Evolutionary conservation across 2,113 vertebrate genomes (phyloP), one percentile per base, ranked within the genome.

Genomic region (Chlorodrepanis virens): DNA sequence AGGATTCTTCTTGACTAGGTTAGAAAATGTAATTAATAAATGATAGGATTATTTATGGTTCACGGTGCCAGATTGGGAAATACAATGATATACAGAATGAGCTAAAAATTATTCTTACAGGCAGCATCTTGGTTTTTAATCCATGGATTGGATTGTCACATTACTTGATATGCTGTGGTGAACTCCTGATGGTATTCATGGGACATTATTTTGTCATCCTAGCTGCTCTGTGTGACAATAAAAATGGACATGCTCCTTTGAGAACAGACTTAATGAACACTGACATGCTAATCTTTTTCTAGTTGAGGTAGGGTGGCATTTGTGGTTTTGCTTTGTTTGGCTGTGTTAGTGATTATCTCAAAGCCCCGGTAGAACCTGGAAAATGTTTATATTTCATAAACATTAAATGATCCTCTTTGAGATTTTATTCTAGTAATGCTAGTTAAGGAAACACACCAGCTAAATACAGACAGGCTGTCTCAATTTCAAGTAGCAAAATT

Each of bases 41-140:
- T 98, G 96, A 97, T 97, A 97, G 98, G 97, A 98, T 98, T 98
- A 98, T 98, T 98, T 98, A 98, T 98, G 98, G 98, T 98, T 98
- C 98, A 95, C 0, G 83, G 97, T 97, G 97, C 96, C 97, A 97
- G 97, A 98, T 97, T 97, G 95, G 85, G 88, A 97, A 97, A 96
- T 93, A 98, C 97, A 98, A 97, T 94, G 96, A 97, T 97, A 95
- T 45, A 93, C 94, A 96, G 93, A 97, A 96, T 63, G 95, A 93
- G 95, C 81, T 97, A 95, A 96, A 95, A 96, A 96, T 93, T 93
- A 83, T 96, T 96, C 94, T 96, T 68, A 35, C 74, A 91, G 94
- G 91, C 88, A 94, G 37, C 80, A 93, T 94, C 81, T 93, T 92
- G 37, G 72, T 68, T 96, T 98, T 97, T 97, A 97, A 98, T 98